Base-by-base conservation (phyloP, 2,888 invertebrate genomes). In the Calameuta filiformis region DNA sequence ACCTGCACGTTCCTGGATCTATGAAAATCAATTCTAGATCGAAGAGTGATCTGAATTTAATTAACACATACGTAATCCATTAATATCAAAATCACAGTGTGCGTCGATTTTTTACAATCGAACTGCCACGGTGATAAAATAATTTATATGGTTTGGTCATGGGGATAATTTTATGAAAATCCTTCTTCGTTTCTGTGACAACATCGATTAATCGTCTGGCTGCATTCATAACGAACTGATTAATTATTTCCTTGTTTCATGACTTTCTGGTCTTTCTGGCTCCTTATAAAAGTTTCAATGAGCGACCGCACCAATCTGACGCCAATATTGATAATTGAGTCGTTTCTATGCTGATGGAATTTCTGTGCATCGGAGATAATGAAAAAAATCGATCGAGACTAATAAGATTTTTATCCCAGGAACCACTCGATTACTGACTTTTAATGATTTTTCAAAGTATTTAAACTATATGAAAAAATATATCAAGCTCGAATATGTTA, bases 391-490 rank as follows among this genome's bases (percentile, higher is more conserved):
- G 9, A 56, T 56, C 9, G 9, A 56, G 23, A 9, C 56, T 56
- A 23, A 56, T 56, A 23, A 23, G 23, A 56, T 56, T 6, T 9
- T 56, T 56, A 56, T 56, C 23, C 6, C 6, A 23, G 23, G 9
- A 23, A 56, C 23, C 23, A 56, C 56, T 56, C 56, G 23, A 23
- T 56, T 56, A 56, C 9, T 56, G 23, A 56, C 23, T 56, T 56
- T 56, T 56, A 56, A 56, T 23, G 56, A 23, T 15, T 9, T 23
- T 56, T 56, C 56, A 23, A 56, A 56, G 56, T 9, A 23, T 15
- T 2, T 23, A 23, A 23, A 56, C 56, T 23, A 3, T 56, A 23
- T 77, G 37, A 69, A 74, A 74, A 68, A 75, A 77, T 34, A 75
- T 75, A 68, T 73, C 3, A 30, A n/a, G 33, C 34, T 31, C 3